These are phyloP conservation scores for Calosoma granatense DNA, from an alignment of 1,140 invertebrate species.

Conservation along the genomic window DNA sequence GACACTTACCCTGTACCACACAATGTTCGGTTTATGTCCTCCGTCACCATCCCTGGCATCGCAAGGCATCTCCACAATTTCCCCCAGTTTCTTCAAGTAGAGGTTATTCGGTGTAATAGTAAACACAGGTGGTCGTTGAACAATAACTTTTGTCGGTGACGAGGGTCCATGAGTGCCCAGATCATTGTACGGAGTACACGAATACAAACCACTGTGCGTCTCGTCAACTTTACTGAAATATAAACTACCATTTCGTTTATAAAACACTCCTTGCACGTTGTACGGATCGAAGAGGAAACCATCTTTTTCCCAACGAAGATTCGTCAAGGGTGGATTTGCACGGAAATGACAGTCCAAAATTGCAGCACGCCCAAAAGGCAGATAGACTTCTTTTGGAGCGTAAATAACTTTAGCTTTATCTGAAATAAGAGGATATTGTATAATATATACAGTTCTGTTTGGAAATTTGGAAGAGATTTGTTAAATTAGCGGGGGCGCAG, in stretches of 20 bases:
- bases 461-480: background rate
- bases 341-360: slow-evolving; percentile 86
- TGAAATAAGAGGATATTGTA: too few species aligned
- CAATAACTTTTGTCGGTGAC: slow-evolving; percentile 75
- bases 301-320: slow-evolving; percentile 89
- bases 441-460: background rate
- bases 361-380: slow-evolving; percentile 82
- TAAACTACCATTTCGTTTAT: slow-evolving; percentile 77
- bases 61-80: slow-evolving; percentile 74
- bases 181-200: slow-evolving; percentile 85
- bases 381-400: slow-evolving; percentile 75
- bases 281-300: slow-evolving; percentile 86
- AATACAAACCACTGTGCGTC: slow-evolving; percentile 69
- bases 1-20: slow-evolving; percentile 72
- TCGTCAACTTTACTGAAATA: slow-evolving; percentile 67
- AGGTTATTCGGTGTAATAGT: slow-evolving; percentile 64
- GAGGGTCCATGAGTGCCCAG: slow-evolving; percentile 73
- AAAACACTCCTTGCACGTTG: slow-evolving; percentile 77
- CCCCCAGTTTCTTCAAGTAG: slow-evolving; percentile 72
- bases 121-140: slow-evolving; percentile 74
- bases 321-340: slow-evolving; percentile 86
- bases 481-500: background rate
- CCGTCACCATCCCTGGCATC: slow-evolving; percentile 63
- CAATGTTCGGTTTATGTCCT: slow-evolving; percentile 63
- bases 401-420: slow-evolving; percentile 88